Percentiles rank a stretch among this genome's conserved stretches.
phyloP scores from a whole-genome alignment of 2,888 invertebrate species.

The Pilophorus perplexus region DNA sequence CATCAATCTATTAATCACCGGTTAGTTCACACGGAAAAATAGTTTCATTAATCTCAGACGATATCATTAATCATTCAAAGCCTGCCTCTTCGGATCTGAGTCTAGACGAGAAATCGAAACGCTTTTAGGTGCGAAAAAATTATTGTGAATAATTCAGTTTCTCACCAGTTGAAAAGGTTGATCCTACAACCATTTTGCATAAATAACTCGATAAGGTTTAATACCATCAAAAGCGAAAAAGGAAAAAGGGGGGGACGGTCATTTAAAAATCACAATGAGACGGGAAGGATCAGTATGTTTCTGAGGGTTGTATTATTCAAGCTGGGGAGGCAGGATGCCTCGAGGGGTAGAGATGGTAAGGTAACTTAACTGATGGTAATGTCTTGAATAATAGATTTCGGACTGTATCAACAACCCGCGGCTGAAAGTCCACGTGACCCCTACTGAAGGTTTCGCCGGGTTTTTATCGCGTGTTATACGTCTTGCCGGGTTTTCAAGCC shows the following conservation, averaged over 20 bases:
- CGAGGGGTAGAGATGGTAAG: constrained; percentile 20
- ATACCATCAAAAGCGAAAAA: constrained; percentile 30
- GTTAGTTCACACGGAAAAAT: constrained; percentile 32
- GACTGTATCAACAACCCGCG: constrained; percentile 32
- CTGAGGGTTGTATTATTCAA: constrained; percentile 32
- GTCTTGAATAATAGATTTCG: constrained; percentile 31
- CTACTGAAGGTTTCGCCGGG: constrained; percentile 2
- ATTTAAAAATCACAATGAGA: constrained; percentile 38
- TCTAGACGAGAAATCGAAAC: constrained; percentile 12
- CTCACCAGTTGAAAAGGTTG: constrained; percentile 26
- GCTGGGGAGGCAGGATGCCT: constrained; percentile 26
- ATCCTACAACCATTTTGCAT: constrained; percentile 27
- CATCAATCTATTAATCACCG: constrained; percentile 27
- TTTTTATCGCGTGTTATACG: constrained; percentile 21
- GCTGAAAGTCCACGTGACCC: constrained; percentile 14
- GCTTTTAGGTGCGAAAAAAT: constrained; percentile 33
- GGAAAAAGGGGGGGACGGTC: constrained; percentile 6
- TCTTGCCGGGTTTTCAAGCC: background rate
- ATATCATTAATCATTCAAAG: constrained; percentile 18
- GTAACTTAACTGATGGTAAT: constrained; percentile 35
- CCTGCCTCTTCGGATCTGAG: constrained; percentile 1
- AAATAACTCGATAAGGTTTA: constrained; percentile 30
- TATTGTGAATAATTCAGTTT: constrained; percentile 28
- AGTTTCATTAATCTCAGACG: background rate
- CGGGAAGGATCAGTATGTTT: constrained; percentile 18